Percentiles rank a stretch among this genome's conserved stretches.
phyloP scores from a whole-genome alignment of 2,797 vertebrate genomes.

The Simalia tracyae region DNA sequence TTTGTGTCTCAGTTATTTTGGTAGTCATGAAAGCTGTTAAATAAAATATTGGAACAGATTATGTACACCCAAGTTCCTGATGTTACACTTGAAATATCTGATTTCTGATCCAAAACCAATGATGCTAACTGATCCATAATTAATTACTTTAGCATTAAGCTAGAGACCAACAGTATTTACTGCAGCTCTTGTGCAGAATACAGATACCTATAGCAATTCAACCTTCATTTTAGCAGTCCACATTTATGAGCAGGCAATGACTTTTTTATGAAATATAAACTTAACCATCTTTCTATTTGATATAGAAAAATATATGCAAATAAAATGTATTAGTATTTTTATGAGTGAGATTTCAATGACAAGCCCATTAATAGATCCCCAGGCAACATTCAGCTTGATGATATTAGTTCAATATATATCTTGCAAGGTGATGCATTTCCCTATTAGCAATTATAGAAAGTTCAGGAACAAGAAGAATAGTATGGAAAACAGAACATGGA shows the following conservation, averaged over 20 bases:
- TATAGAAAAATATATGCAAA: constrained; percentile 51
- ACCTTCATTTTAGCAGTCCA: constrained; percentile 27
- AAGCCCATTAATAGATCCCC: constrained; percentile 60
- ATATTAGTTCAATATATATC: constrained; percentile 29
- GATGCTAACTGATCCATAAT: constrained; percentile 17
- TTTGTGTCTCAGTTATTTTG: background rate
- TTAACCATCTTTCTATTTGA: constrained; percentile 33
- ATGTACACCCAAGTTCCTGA: background rate
- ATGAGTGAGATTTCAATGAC: constrained; percentile 57
- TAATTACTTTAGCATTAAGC: constrained; percentile 28
- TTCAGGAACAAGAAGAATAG: constrained; percentile 21
- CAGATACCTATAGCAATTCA: constrained; percentile 1
- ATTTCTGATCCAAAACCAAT: constrained; percentile 17
- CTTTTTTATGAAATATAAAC: constrained; percentile 44
- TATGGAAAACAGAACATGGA: background rate
- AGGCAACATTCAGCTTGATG: constrained; percentile 34
- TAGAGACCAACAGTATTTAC: constrained; percentile 30
- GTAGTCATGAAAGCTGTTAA: background rate
- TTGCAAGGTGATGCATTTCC: constrained; percentile 27
- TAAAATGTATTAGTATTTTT: constrained; percentile 59
- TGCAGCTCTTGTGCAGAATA: constrained; percentile 25
- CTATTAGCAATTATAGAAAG: constrained; percentile 29
- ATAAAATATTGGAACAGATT: background rate
- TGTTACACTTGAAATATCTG: background rate
- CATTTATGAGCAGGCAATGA: constrained; percentile 40